Base-by-base conservation (phyloP, 2,888 invertebrate species). In the Oligia strigilis region DNA sequence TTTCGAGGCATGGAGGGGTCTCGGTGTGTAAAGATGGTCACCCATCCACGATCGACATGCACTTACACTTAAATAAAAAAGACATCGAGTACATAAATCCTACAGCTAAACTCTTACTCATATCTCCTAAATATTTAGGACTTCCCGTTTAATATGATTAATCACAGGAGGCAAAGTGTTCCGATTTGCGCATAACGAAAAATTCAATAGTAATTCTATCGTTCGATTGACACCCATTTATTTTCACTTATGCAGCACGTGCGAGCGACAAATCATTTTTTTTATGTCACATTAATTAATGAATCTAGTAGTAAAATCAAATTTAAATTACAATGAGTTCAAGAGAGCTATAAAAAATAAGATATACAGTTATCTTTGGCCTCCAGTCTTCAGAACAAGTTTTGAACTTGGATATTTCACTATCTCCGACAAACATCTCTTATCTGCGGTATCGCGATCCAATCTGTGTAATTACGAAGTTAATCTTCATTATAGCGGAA, bases 401-500 rank as follows among this genome's bases (percentile, higher is more conserved):
- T 88, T 81, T 71, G 62, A 75, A 84, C 79, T 81, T 82, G 65
- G 66, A 76, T 65, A 77, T 76, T 77, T 74, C 66, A n/a, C 79
- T 82, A 85, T 89, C 87, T 82, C 69, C 52, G 77, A 64, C 72
- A 86, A 87, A 88, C 72, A 89, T 80, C 84, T 86, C 72, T 86
- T 89, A 90, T 90, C 90, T 78, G 40, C 14, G 29, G 72, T 77
- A 72, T 85, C 75, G 29, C 67, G 74, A 78, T 82, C 75, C 64
- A 62, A 84, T 84, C 86, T 83, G 23, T 74, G 62, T 87, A 83
- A 84, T 89, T 85, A 85, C 66, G 72, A 71, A 70, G 65, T 79
- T 84, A 81, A 82, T 84, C 81, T 83, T 60, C 84, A 72, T 77
- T 84, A 66, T 70, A 13, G 67, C 71, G 40, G 66, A 75, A 80